Evolutionary conservation across 2,113 vertebrate species (phyloP), one percentile per base, ranked within the genome.

Genomic region (Apus apus): DNA sequence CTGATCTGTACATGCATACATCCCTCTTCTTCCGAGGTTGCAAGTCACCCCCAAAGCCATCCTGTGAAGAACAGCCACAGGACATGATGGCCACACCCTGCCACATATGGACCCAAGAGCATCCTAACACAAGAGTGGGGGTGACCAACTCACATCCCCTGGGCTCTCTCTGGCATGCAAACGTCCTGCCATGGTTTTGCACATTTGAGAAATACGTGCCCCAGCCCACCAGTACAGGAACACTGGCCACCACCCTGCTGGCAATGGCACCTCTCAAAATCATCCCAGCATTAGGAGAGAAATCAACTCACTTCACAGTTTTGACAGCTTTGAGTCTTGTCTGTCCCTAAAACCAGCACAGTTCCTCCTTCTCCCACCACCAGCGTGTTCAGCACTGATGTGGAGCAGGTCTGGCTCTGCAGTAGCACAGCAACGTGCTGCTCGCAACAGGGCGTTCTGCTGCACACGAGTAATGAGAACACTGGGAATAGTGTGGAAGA

Each of bases 391-490:
- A 3, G 15, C 46, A 20, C 46, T 10, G 9, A 22, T 60, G 53
- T 9, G 5, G 62, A 94, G 43, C 72, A 88, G 87, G 25, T 29
- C 50, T 72, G 79, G 34, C 79, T 92, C 88, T 61, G 85, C 87
- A 95, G 73, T 53, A 95, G 62, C 84, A 64, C 88, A 58, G 77
- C 62, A 93, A 81, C 70, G 87, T 91, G 76, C 94, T 94, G 96
- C 77, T 94, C 85, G 90, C 93, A 87, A 61, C 36, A 1, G 86
- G 91, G 48, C 6, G 1, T 95, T 86, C 62, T 61, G 82, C 72
- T 87, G 84, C 68, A 64, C 40, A 81, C 60, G 20, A 88, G 70
- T 95, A 97, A 97, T 93, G 97, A 97, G 95, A 76, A 89, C 71
- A 46, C 89, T 87, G 96, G 94, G 96, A 97, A 95, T 87, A 96